These are phyloP conservation scores for Drosophila ezoana DNA, from an alignment of 2,888 invertebrate genomes.

Conservation along the genomic window DNA sequence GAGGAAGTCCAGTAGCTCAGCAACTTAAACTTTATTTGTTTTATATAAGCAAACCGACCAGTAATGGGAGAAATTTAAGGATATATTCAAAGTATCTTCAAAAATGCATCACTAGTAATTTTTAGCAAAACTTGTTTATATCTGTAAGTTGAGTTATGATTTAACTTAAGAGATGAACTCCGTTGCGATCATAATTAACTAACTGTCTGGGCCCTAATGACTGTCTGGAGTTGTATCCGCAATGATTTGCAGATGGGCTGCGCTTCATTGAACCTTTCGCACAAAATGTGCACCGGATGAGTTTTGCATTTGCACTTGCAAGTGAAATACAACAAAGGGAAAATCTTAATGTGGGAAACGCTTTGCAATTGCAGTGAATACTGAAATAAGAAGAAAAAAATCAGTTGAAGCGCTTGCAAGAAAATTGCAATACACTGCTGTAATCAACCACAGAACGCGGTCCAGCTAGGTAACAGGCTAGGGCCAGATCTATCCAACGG, in stretches of 20 bases:
- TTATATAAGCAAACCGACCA: too few species aligned
- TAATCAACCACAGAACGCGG: conserved; percentile 49
- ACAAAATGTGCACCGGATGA: conserved; percentile 43
- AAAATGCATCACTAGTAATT: background rate
- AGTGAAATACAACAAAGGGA: conserved; percentile 23
- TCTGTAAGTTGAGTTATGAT: background rate
- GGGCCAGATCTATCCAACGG: conserved; percentile 25
- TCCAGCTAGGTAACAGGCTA: conserved; percentile 29
- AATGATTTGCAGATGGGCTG: conserved; percentile 41
- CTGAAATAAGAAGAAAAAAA: conserved; percentile 9
- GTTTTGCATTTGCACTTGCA: conserved; percentile 49
- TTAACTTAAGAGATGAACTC: conserved; percentile 12
- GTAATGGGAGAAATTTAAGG: too few species aligned
- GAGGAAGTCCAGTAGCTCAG: too few species aligned
- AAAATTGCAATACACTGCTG: conserved; percentile 49
- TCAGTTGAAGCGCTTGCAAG: conserved; percentile 32
- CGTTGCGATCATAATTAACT: conserved; percentile 31
- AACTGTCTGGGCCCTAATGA: conserved; percentile 12
- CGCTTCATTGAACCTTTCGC: conserved; percentile 46
- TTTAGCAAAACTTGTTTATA: background rate
- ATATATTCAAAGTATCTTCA: too few species aligned
- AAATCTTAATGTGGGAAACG: conserved; percentile 70
- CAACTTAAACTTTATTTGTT: too few species aligned
- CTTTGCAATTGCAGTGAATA: conserved; percentile 22
- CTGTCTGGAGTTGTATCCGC: conserved; percentile 4